phyloP scores from a whole-genome alignment of 2,888 invertebrate species.

The Opisthograptis luteolata region DNA sequence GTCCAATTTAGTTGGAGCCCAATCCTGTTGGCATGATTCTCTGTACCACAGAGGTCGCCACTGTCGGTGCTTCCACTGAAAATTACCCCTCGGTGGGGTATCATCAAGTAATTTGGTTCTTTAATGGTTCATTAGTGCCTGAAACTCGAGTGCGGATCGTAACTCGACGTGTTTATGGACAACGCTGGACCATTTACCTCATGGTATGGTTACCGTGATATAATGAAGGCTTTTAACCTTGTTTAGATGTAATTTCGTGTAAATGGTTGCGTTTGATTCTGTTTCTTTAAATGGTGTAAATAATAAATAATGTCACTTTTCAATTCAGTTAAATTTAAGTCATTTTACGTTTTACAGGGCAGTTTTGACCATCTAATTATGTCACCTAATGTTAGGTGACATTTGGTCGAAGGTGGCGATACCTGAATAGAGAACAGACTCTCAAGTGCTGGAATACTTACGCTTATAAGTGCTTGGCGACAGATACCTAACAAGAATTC shows the following conservation, averaged over 20 bases:
- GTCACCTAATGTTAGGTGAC: no score
- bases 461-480: no score
- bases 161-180: conserved; percentile 33
- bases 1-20: background rate
- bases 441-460: no score
- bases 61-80: conserved; percentile 29
- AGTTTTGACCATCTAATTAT: no score
- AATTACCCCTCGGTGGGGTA: conserved; percentile 53
- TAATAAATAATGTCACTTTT: no score
- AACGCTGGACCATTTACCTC: conserved; percentile 21
- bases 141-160: conserved; percentile 58
- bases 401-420: no score
- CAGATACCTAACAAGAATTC: no score
- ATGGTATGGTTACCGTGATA: conserved; percentile 18
- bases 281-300: no score
- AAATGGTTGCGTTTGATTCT: background rate
- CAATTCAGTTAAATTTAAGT: no score
- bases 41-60: conserved; percentile 10
- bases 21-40: conserved; percentile 14
- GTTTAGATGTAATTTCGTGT: conserved; percentile 11
- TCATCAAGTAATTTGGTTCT: conserved; percentile 58
- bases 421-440: no score
- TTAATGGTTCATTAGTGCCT: conserved; percentile 70
- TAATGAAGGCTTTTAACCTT: conserved; percentile 17
- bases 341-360: no score